Evolutionary conservation across 2,888 invertebrate species (phyloP), one percentile per base, ranked within the genome.

Genomic region (Eumacrocentrus americanus): DNA sequence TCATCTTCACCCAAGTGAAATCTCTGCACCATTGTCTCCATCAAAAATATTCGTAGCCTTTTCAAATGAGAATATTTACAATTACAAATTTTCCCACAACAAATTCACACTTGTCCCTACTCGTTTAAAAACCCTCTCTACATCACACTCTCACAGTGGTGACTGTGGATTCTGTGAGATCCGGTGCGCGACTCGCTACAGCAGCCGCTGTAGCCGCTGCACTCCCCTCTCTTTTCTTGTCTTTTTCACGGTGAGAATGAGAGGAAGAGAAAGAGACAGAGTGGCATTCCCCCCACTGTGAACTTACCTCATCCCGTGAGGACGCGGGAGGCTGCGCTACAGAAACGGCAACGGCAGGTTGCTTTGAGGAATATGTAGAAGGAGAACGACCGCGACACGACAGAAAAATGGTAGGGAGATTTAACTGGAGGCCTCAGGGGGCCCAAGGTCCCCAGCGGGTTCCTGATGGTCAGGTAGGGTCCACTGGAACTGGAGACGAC

Each of bases 391-490:
- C 9, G n/a, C 42, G n/a, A 38, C 23, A 23, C n/a, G n/a, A n/a
- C n/a, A 34, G 25, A 11, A 34, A 14, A 25, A 29, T 18, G 37
- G 22, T 40, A 29, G 37, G 29, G 40, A 51, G 47, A 52, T 20
- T 12, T 11, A 35, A 6, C 14, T 9, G 25, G 35, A 48, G 20
- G 44, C 58, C 51, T 57, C 58, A 58, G 58, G 50, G 58, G 62
- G 56, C 52, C 57, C 62, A 57, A 60, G 60, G 62, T 60, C 53
- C 59, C 47, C 22, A 35, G 54, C 51, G 35, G 42, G 51, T 58
- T 58, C 44, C 59, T 56, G 40, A 22, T 50, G 60, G 54, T 58
- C 62, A 62, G 62, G 62, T 57, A 53, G 61, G 61, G 29, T 44
- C 52, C 22, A 12, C 25, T 23, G 20, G 18, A 20, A 11, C 38